A percentile compares a stretch with the other conserved stretches of the same genome.
These are phyloP conservation scores for Eulithis prunata DNA, from an alignment of 2,888 invertebrate species.

Conservation along the genomic window DNA sequence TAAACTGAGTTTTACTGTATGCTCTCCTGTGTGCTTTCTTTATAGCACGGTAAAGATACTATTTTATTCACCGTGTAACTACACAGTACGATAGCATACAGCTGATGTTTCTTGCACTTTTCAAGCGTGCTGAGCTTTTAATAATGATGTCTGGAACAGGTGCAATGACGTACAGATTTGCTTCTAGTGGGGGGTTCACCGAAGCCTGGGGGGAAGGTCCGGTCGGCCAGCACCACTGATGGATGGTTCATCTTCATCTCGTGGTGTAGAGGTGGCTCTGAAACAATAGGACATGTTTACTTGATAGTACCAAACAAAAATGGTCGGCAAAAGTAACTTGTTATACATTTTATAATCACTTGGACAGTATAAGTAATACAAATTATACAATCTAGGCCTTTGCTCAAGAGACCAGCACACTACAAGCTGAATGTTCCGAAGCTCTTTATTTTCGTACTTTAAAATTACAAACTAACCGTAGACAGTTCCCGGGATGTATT, in stretches of 20 bases:
- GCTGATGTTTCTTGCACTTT: not conserved
- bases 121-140: slow-evolving; percentile 22
- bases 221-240: slow-evolving; percentile 54
- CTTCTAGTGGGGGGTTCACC: slow-evolving; percentile 57
- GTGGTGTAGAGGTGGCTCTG: slow-evolving; percentile 62
- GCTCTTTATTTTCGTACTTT: no score
- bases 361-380: no score
- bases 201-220: slow-evolving; percentile 39
- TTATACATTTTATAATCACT: no score
- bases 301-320: no score
- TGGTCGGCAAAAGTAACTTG: no score
- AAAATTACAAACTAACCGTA: slow-evolving; percentile 48
- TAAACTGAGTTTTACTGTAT: no score
- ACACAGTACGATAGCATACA: not conserved
- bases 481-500: slow-evolving; percentile 51
- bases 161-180: slow-evolving; percentile 70
- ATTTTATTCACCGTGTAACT: not conserved
- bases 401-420: no score
- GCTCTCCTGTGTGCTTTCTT: no score
- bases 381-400: no score
- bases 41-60: no score
- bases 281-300: not conserved
- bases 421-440: no score
- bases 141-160: slow-evolving; percentile 34
- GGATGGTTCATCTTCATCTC: slow-evolving; percentile 70